Conservation (phyloP, 2,113 vertebrate genomes). For the Sciurus niger region DNA sequence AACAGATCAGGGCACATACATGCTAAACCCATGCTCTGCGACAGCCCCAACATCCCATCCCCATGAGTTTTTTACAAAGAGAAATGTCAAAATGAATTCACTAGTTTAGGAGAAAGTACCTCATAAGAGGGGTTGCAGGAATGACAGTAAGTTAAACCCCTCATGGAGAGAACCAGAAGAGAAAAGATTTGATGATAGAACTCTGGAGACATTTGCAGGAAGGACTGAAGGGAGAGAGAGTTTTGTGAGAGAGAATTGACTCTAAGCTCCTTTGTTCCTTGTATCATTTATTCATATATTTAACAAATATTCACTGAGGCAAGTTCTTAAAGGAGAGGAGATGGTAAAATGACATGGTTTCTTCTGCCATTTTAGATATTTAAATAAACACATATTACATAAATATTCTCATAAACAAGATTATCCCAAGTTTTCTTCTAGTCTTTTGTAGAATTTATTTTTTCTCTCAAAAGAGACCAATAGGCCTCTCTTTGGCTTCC, state of each 20-base stretch:
- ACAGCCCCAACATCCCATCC: too few species aligned
- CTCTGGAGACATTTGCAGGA: background rate
- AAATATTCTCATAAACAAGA: constrained; percentile 6
- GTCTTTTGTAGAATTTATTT: background rate
- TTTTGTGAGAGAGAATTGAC: background rate
- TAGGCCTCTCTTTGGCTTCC: background rate
- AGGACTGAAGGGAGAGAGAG: background rate
- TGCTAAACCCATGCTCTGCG: too few species aligned
- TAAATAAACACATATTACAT: constrained; percentile 30
- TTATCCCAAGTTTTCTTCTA: background rate
- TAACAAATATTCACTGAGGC: background rate
- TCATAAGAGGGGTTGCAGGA: background rate
- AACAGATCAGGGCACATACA: accelerated
- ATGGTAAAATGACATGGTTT: background rate
- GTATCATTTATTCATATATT: constrained; percentile 37
- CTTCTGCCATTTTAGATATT: constrained; percentile 55
- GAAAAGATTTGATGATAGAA: background rate
- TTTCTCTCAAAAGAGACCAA: background rate
- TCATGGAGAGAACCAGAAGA: background rate
- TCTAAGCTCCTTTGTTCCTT: background rate
- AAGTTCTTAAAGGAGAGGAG: background rate
- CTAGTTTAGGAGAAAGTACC: background rate
- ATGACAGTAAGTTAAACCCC: background rate
- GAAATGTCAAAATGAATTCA: background rate
- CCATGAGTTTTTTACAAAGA: background rate